Evolutionary conservation across 2,797 vertebrate genomes (phyloP), one percentile per base, ranked within the genome.

Genomic region (Mareca penelope): DNA sequence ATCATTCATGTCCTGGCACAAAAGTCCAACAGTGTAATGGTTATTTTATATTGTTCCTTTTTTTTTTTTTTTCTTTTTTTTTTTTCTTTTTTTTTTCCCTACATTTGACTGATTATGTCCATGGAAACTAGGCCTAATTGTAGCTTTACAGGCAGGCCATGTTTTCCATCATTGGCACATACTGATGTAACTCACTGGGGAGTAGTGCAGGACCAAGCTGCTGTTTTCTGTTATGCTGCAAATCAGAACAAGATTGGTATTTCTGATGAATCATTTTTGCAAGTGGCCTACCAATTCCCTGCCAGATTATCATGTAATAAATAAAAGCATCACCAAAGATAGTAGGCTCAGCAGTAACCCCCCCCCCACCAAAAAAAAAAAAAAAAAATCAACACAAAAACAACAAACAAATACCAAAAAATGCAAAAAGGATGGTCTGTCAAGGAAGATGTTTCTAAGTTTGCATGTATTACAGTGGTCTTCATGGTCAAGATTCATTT

Each of bases 121-220:
- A 94, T 97, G 95, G 96, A 98, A 98, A 97, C 95, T 95, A 95
- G 89, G 57, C 93, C 87, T 98, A 97, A 97, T 97, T 98, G 96
- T 96, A 96, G 95, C 95, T 97, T 98, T 98, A 97, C 97, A 97
- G 97, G 96, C 91, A 75, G 89, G 94, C 89, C 93, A 96, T 98
- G 98, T 97, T 98, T 98, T 98, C 96, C 96, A 96, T 98, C 98
- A 98, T 85, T 97, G 97, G 97, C 98, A 98, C 97, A 80, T 98
- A 96, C 94, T 97, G 97, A 98, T 97, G 95, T 95, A 97, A 97
- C 96, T 96, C 98, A 97, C 96, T 77, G 31, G 97, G 97, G 98
- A 98, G 88, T 95, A 97, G 65, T 90, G 79, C 71, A 81, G 93
- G 88, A 91, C 91, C 19, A 69, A 96, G 94, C 95, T 97, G 97